These are phyloP conservation scores for Callorhinus ursinus DNA, from an alignment of 2,113 vertebrate genomes.

Conservation along the genomic window DNA sequence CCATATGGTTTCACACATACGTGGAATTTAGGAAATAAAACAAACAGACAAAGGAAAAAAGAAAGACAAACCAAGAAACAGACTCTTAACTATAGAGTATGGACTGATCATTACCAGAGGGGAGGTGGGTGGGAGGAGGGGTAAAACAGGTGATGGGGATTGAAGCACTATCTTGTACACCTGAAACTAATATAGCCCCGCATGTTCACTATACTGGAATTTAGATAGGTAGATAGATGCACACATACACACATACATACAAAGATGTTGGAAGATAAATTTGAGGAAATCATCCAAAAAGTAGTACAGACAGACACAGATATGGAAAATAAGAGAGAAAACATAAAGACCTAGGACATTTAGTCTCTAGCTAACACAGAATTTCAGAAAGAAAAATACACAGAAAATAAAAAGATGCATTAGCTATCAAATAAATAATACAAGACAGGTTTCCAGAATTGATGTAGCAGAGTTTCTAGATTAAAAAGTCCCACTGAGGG, in stretches of 20 bases:
- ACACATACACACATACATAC: background rate
- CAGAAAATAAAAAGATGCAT: background rate
- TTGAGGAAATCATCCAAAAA: background rate
- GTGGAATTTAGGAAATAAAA: background rate
- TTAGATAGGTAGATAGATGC: background rate
- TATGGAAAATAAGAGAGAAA: background rate
- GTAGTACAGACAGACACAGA: background rate
- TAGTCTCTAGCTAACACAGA: background rate
- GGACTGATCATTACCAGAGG: background rate
- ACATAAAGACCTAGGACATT: background rate
- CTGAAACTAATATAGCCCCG: background rate
- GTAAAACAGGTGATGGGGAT: background rate
- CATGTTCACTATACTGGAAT: background rate
- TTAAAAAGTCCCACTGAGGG: background rate
- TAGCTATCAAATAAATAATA: conserved; percentile 7
- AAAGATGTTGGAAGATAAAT: background rate
- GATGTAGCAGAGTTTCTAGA: background rate
- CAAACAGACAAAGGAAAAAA: background rate
- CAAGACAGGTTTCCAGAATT: background rate
- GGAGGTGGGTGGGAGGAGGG: background rate
- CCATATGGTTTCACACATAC: background rate
- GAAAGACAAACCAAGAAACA: background rate
- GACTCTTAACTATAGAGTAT: background rate
- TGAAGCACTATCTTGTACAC: background rate
- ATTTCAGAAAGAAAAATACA: background rate